phyloP scores from a whole-genome alignment of 2,888 invertebrate genomes.

The Plebejus anna region DNA sequence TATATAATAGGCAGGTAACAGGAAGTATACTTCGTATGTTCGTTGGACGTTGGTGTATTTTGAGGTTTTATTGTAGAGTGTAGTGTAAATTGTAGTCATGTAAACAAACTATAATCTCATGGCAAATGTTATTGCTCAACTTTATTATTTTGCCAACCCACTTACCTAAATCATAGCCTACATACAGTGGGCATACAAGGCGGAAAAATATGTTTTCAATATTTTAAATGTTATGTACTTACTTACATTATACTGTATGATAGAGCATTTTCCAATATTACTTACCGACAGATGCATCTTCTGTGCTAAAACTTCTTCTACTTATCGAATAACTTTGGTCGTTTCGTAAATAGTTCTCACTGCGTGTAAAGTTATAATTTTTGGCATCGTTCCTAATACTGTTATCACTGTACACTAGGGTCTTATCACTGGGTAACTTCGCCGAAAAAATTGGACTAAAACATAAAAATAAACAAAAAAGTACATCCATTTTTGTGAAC shows the following conservation, averaged over 20 bases:
- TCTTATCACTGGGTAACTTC: constrained; percentile 46
- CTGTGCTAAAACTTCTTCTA: constrained; percentile 20
- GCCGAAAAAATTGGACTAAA: constrained; percentile 51
- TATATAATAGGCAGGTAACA: no score
- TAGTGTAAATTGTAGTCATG: neutral
- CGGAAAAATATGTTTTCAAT: neutral
- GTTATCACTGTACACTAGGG: constrained; percentile 42
- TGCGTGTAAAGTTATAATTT: constrained; percentile 47
- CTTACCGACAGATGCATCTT: constrained; percentile 35
- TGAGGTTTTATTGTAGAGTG: no score
- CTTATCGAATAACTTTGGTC: constrained; percentile 33
- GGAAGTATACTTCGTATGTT: no score
- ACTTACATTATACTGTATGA: no score
- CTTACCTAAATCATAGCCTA: neutral
- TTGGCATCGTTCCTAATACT: constrained; percentile 43
- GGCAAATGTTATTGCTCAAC: neutral
- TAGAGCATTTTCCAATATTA: neutral
- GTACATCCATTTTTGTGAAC: constrained; percentile 46
- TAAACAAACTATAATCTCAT: neutral
- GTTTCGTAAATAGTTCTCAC: constrained; percentile 36
- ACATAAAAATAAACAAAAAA: constrained; percentile 61
- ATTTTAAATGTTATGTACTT: no score
- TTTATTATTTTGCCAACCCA: neutral
- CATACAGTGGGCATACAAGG: neutral
- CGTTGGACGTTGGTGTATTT: no score